These are phyloP conservation scores for Halyomorpha halys DNA, from an alignment of 1,140 invertebrate species.

Conservation along the genomic window DNA sequence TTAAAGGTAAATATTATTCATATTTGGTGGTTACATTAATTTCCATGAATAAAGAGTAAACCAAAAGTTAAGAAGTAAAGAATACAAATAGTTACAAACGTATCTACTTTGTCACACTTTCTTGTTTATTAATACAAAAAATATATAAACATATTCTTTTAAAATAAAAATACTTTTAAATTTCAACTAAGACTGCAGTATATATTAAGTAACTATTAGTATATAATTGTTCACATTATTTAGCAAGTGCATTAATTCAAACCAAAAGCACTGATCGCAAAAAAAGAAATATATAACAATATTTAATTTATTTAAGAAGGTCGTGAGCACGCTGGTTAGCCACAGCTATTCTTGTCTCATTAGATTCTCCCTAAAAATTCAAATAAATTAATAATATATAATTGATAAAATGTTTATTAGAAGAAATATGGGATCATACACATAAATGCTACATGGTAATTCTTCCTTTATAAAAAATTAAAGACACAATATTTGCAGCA, in stretches of 20 bases:
- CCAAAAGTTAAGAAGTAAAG: not conserved
- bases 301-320: constrained; percentile 56
- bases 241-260: constrained; percentile 4
- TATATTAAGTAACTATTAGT: not conserved
- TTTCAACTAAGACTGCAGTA: constrained; percentile 1
- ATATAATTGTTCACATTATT: constrained; percentile 3
- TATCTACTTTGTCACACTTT: not conserved
- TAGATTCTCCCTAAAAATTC: constrained; percentile 40
- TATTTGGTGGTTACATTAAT: constrained; percentile 1
- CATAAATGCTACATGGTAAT: too few species aligned
- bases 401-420: too few species aligned
- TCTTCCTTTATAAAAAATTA: too few species aligned
- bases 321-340: constrained; percentile 75
- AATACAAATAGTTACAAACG: not conserved
- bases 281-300: not conserved
- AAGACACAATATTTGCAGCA: too few species aligned
- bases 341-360: constrained; percentile 65
- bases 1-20: not conserved
- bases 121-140: not conserved
- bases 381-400: not conserved
- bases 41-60: not conserved
- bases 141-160: not conserved
- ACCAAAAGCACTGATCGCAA: constrained; percentile 1
- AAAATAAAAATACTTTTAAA: not conserved
- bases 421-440: too few species aligned